Conservation (phyloP, 1,140 invertebrate species). For the Euwallacea similis region DNA sequence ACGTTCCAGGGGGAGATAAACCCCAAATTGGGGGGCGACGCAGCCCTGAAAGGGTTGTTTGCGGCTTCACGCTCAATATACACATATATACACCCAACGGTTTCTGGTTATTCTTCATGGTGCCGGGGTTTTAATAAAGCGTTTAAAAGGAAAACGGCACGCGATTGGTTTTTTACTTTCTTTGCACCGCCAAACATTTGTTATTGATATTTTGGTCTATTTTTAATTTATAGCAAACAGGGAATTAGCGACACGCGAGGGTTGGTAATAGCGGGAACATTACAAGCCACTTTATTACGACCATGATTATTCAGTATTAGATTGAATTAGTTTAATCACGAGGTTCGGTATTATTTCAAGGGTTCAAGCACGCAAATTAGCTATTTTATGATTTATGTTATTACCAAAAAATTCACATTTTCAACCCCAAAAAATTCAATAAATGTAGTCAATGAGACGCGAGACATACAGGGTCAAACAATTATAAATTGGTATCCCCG, state of each 20-base stretch:
- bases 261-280: constrained; percentile 26
- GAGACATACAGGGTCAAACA: no score
- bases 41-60: constrained; percentile 24
- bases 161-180: constrained; percentile 14
- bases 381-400: no score
- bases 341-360: no score
- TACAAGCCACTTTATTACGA: constrained; percentile 17
- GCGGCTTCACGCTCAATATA: constrained; percentile 33
- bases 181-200: constrained; percentile 19
- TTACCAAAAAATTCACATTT: no score
- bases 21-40: constrained; percentile 23
- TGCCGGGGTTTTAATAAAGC: background rate
- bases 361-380: no score
- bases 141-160: constrained; percentile 9
- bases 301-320: constrained; percentile 6
- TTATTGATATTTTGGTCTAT: constrained; percentile 28
- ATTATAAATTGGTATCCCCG: no score
- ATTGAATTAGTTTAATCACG: no score
- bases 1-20: constrained; percentile 25
- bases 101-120: constrained; percentile 1
- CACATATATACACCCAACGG: background rate
- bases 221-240: constrained; percentile 16
- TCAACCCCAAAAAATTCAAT: no score
- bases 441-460: no score
- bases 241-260: constrained; percentile 18